Percentiles rank a stretch among this genome's conserved stretches.
Conservation (phyloP, 2,888 invertebrate genomes). For the Lymantria dispar region DNA sequence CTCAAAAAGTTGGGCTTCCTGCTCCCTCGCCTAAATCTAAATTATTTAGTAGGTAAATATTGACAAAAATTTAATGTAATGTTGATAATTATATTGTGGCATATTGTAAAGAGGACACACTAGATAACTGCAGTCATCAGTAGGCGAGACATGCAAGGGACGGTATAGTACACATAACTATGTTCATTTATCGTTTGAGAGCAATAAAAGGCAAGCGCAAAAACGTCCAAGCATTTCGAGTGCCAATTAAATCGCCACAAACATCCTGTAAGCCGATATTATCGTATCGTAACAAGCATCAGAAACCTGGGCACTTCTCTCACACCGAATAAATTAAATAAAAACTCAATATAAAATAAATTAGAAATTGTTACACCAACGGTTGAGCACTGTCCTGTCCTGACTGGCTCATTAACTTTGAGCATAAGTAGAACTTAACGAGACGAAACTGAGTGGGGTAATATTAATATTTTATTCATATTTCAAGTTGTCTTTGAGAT, state of each 20-base stretch:
- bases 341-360: conserved; percentile 75
- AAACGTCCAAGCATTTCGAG: conserved; percentile 66
- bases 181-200: conserved; percentile 54
- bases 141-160: conserved; percentile 31
- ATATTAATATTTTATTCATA: conserved; percentile 43
- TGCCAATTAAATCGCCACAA: conserved; percentile 78
- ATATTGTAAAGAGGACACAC: conserved; percentile 14
- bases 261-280: conserved; percentile 79
- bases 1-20: too few species aligned
- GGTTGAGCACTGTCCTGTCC: conserved; percentile 39
- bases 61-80: conserved; percentile 3
- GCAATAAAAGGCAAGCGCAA: conserved; percentile 64
- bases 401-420: conserved; percentile 60
- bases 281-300: conserved; percentile 79
- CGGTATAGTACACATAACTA: conserved; percentile 44
- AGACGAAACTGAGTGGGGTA: conserved; percentile 35
- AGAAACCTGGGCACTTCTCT: conserved; percentile 71
- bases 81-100: conserved; percentile 14
- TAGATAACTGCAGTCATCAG: conserved; percentile 26
- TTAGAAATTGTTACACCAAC: conserved; percentile 58
- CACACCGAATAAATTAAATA: conserved; percentile 78
- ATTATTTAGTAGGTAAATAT: too few species aligned
- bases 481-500: conserved; percentile 38
- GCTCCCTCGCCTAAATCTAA: too few species aligned
- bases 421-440: conserved; percentile 47